Evolutionary conservation across 2,797 vertebrate genomes (phyloP).

Genomic region (Chelonia mydas): DNA sequence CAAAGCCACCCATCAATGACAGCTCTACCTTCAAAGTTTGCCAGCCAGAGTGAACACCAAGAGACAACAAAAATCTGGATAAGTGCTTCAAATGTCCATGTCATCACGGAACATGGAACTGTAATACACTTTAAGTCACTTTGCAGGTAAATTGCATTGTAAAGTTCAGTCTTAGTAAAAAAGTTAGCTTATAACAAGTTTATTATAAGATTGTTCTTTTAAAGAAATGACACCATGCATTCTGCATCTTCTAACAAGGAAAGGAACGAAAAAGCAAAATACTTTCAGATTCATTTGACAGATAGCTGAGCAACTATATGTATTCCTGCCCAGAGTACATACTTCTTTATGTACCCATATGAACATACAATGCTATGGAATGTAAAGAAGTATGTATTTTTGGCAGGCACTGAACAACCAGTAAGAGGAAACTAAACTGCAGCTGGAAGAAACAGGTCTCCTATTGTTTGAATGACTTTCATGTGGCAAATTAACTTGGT

Average conservation of each 20-base stretch:
- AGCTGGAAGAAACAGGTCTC: constrained; percentile 72
- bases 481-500: constrained; percentile 64
- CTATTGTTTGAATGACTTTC: constrained; percentile 72
- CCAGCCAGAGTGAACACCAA: constrained; percentile 40
- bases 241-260: constrained; percentile 36
- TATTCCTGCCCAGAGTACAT: constrained; percentile 96
- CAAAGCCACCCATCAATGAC: constrained; percentile 27
- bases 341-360: constrained; percentile 99
- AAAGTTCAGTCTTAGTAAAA: constrained; percentile 30
- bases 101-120: constrained; percentile 58
- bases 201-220: constrained; percentile 15
- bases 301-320: constrained; percentile 30
- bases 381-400: constrained; percentile 99
- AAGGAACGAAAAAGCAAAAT: constrained; percentile 42
- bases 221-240: constrained; percentile 35
- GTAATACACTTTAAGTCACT: constrained; percentile 40
- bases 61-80: constrained; percentile 53
- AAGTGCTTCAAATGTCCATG: constrained; percentile 44
- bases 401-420: constrained; percentile 88
- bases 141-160: constrained; percentile 74
- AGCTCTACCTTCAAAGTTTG: constrained; percentile 13
- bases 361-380: constrained; percentile 99
- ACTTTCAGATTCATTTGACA: constrained; percentile 64
- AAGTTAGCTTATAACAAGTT: constrained; percentile 37
- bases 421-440: constrained; percentile 74